These are phyloP conservation scores for Noctua janthe DNA, from an alignment of 2,888 invertebrate species.

Conservation along the genomic window DNA sequence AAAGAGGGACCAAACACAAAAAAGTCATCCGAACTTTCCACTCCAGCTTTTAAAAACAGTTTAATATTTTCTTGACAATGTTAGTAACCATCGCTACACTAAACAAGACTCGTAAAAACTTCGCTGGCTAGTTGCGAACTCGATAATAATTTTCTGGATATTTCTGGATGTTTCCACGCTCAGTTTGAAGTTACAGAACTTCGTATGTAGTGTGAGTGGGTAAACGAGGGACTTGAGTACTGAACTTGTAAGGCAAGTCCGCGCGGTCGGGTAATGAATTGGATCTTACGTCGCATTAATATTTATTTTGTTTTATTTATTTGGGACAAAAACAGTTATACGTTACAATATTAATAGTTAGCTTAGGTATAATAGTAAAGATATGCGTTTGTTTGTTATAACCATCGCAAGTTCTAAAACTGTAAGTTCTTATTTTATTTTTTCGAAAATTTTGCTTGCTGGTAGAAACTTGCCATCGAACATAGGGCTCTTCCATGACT, in stretches of 20 bases:
- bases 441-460: too few relatives aligned
- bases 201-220: conserved; percentile 11
- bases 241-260: neutral
- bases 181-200: conserved; percentile 39
- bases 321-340: too few relatives aligned
- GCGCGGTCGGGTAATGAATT: too few relatives aligned
- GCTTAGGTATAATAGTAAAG: too few relatives aligned
- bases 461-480: too few relatives aligned
- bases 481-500: too few relatives aligned
- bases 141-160: conserved; percentile 55
- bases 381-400: too few relatives aligned
- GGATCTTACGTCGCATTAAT: too few relatives aligned
- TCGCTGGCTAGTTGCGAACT: conserved; percentile 40
- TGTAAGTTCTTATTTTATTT: too few relatives aligned
- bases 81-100: conserved; percentile 38
- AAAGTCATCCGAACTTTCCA: conserved; percentile 31
- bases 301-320: too few relatives aligned
- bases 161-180: conserved; percentile 46
- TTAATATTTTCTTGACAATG: conserved; percentile 46
- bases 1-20: conserved; percentile 26
- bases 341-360: too few relatives aligned
- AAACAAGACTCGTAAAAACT: conserved; percentile 53
- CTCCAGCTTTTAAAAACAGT: conserved; percentile 43
- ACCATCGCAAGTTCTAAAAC: too few relatives aligned
- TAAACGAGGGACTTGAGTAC: neutral